Conservation (phyloP, 2,888 invertebrate species). For the Cactoblastis cactorum region DNA sequence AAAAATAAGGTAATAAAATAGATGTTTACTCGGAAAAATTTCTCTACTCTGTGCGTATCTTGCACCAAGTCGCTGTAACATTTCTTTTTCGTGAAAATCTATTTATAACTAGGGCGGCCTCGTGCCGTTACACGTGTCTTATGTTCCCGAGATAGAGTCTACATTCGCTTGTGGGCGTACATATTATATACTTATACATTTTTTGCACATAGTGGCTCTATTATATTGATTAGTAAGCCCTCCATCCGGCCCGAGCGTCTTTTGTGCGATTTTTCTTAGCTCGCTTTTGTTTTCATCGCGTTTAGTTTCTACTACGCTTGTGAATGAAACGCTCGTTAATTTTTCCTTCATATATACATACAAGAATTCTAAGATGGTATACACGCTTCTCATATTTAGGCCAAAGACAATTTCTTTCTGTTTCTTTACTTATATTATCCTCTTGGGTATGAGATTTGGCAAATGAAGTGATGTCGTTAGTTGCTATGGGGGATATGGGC, state of each 20-base stretch:
- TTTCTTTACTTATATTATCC: constrained; percentile 1
- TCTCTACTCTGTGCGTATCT: constrained; percentile 56
- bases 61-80: constrained; percentile 79
- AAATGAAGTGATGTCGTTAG: background rate
- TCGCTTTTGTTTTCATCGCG: constrained; percentile 34
- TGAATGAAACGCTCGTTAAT: constrained; percentile 20
- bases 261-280: constrained; percentile 62
- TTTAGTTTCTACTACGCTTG: constrained; percentile 50
- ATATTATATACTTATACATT: constrained; percentile 58
- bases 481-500: background rate
- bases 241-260: constrained; percentile 61
- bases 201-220: constrained; percentile 77
- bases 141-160: constrained; percentile 31
- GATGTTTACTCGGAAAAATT: constrained; percentile 30
- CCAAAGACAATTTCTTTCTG: constrained; percentile 9
- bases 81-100: constrained; percentile 80
- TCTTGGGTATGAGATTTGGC: background rate
- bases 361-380: background rate
- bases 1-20: background rate
- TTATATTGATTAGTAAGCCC: constrained; percentile 78
- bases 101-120: constrained; percentile 78
- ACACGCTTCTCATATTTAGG: constrained; percentile 1
- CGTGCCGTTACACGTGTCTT: constrained; percentile 35
- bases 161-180: constrained; percentile 25
- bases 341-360: constrained; percentile 2